phyloP scores from a whole-genome alignment of 2,797 vertebrate species.

The Orientallactaga sibirica region DNA sequence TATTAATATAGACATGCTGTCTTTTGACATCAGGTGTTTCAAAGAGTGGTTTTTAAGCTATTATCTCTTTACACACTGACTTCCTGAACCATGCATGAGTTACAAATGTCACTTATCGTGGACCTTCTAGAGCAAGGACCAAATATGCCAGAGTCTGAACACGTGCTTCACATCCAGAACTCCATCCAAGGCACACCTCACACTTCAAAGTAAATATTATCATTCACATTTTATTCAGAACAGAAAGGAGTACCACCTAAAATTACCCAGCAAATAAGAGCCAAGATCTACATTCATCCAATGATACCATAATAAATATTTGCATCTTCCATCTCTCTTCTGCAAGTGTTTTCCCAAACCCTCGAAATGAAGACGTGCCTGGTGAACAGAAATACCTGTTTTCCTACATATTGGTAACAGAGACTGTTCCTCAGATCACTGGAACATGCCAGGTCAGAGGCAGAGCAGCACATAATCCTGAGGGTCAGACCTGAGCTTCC shows the following conservation, averaged over 20 bases:
- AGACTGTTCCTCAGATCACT: not conserved
- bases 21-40: not conserved
- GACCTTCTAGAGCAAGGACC: not conserved
- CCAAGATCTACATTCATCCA: not conserved
- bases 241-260: not conserved
- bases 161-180: not conserved
- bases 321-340: not conserved
- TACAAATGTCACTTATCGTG: not conserved
- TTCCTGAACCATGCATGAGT: not conserved
- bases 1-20: not conserved
- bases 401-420: not conserved
- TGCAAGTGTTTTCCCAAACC: not conserved
- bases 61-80: not conserved
- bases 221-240: not conserved
- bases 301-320: not conserved
- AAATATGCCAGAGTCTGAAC: not conserved
- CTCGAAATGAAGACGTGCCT: constrained; percentile 37
- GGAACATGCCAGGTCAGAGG: not conserved
- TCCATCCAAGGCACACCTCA: not conserved
- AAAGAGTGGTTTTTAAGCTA: not conserved
- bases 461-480: not conserved
- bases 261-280: not conserved
- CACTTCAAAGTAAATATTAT: no score
- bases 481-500: not conserved
- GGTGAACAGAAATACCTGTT: constrained; percentile 41